These are phyloP conservation scores for Hylaeus volcanicus DNA, from an alignment of 1,140 invertebrate genomes.

Conservation along the genomic window DNA sequence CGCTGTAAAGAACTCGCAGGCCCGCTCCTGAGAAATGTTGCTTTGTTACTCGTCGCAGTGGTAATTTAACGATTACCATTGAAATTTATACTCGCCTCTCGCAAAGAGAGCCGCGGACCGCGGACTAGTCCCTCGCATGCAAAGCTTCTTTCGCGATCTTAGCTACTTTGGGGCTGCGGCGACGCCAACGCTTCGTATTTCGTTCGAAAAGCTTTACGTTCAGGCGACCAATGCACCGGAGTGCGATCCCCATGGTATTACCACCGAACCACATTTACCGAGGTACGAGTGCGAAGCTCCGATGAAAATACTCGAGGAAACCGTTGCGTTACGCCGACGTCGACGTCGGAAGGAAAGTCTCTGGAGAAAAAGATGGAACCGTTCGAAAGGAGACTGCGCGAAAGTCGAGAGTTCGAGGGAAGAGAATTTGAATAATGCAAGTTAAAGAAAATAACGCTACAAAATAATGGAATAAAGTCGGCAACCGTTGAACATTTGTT, in stretches of 20 bases:
- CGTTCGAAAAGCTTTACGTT: background rate
- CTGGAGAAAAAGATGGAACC: constrained; percentile 33
- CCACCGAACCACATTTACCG: background rate
- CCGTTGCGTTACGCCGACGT: background rate
- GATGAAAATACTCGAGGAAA: constrained; percentile 48
- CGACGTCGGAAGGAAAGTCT: constrained; percentile 49
- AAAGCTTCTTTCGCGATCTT: constrained; percentile 35
- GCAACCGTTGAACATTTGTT: background rate
- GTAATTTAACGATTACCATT: background rate
- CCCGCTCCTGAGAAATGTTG: background rate
- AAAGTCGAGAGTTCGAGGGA: constrained; percentile 32
- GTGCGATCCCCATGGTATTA: constrained; percentile 26
- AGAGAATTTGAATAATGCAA: constrained; percentile 63
- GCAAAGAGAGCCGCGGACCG: background rate
- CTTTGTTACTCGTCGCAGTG: no score
- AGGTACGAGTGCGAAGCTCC: background rate
- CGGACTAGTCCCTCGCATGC: background rate
- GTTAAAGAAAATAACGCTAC: constrained; percentile 63
- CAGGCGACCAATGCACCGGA: background rate
- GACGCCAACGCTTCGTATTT: constrained; percentile 5
- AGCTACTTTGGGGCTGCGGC: constrained; percentile 7
- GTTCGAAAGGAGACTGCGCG: background rate
- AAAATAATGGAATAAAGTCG: constrained; percentile 63
- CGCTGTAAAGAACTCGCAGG: constrained; percentile 20
- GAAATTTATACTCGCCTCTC: background rate